Conservation (phyloP, 2,888 invertebrate species). For the Hecatera dysodea region DNA sequence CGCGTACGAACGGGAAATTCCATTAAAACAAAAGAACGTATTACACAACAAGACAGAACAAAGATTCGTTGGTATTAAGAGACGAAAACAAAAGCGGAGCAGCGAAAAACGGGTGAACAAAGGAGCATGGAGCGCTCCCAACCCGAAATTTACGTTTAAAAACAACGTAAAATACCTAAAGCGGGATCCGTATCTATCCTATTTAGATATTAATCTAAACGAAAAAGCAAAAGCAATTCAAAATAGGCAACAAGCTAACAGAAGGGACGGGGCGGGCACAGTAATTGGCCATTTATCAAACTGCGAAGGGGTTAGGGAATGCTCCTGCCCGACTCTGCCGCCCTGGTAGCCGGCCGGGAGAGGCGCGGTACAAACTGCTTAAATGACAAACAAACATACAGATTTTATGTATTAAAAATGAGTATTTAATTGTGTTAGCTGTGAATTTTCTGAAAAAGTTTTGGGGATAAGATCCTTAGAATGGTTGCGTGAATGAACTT, state of each 20-base stretch:
- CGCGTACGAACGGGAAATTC: slow-evolving; percentile 68
- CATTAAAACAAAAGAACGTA: slow-evolving; percentile 77
- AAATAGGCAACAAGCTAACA: slow-evolving; percentile 91
- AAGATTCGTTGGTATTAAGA: slow-evolving; percentile 75
- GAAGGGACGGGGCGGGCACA: slow-evolving; percentile 88
- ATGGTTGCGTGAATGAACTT: background rate
- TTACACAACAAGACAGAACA: slow-evolving; percentile 76
- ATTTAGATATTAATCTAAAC: slow-evolving; percentile 91
- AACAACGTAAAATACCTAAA: slow-evolving; percentile 90
- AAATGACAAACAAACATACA: slow-evolving; percentile 78
- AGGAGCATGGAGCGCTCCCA: slow-evolving; percentile 67
- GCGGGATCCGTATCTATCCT: slow-evolving; percentile 90
- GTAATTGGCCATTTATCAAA: slow-evolving; percentile 92
- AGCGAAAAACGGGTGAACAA: slow-evolving; percentile 82
- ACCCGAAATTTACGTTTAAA: slow-evolving; percentile 90
- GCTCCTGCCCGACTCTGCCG: slow-evolving; percentile 83
- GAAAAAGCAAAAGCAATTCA: slow-evolving; percentile 91
- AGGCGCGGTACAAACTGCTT: slow-evolving; percentile 64
- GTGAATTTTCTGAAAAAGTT: slow-evolving; percentile 9
- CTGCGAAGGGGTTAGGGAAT: slow-evolving; percentile 90
- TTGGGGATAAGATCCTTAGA: background rate
- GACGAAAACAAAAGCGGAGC: slow-evolving; percentile 81
- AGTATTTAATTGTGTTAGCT: slow-evolving; percentile 52
- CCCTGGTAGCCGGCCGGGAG: slow-evolving; percentile 79
- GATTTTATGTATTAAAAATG: slow-evolving; percentile 62